A percentile compares a stretch with the other conserved stretches of the same genome.
phyloP scores from a whole-genome alignment of 2,888 invertebrate genomes.

The Athripsodes cinereus region DNA sequence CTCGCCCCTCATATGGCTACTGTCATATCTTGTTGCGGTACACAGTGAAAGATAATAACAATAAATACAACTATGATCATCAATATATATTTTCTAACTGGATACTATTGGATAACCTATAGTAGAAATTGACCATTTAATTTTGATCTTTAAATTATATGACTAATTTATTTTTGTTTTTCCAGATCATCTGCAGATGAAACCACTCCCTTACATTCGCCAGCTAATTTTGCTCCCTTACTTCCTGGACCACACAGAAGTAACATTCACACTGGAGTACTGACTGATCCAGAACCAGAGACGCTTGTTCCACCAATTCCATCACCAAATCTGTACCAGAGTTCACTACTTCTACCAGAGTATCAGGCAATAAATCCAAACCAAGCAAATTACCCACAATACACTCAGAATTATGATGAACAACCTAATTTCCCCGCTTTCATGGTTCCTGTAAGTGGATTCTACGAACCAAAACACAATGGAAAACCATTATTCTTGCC shows the following conservation, averaged over 20 bases:
- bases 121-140: too few species aligned
- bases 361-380: background rate
- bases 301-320: background rate
- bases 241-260: conserved; percentile 19
- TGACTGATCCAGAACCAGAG: conserved; percentile 34
- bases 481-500: conserved; percentile 14
- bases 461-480: conserved; percentile 1
- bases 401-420: background rate
- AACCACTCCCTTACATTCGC: conserved; percentile 45
- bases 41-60: too few species aligned
- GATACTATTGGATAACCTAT: too few species aligned
- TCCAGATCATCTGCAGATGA: conserved; percentile 9
- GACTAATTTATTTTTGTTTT: background rate
- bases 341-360: conserved; percentile 9
- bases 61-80: too few species aligned
- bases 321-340: background rate
- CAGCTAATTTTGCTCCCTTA: conserved; percentile 51
- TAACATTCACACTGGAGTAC: conserved; percentile 38
- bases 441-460: conserved; percentile 9
- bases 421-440: conserved; percentile 7
- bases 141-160: background rate
- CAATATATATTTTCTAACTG: too few species aligned
- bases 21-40: too few species aligned
- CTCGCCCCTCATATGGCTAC: too few species aligned
- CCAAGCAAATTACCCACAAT: conserved; percentile 9